Evolutionary conservation across 2,113 vertebrate species (phyloP), one percentile per base, ranked within the genome.

Genomic region (Colinus virginianus): DNA sequence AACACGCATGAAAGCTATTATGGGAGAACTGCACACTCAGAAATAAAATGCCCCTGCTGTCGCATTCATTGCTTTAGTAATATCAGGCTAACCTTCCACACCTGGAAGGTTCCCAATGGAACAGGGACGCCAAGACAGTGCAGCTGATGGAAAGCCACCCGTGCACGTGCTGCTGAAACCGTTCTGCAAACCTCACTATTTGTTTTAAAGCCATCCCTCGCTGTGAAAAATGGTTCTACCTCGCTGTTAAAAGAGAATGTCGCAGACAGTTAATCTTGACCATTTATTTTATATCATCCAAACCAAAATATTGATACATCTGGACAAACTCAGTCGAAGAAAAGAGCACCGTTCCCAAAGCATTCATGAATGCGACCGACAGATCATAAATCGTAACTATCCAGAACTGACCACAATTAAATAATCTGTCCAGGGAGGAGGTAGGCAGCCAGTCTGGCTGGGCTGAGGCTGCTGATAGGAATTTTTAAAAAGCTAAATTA

Each of bases 221-320:
- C 77, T 2, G 46, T 67, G 84, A 94, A 89, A 91, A 89, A 93
- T 36, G 82, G 56, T 42, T 59, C 71, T 74, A 22, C 67, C 80
- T 95, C n/a, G 17, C 78, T 30, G 85, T 95, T 95, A 90, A 87
- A 88, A 95, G 64, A 95, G 91, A 95, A 80, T 6, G 74, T 81
- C 5, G 8, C 88, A 88, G 85, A 87, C 90, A 92, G 93, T 92
- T 95, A 94, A 97, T 96, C 93, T 87, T 58, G 36, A 28, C 82
- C 91, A 91, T 95, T 95, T 97, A 96, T 97, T 97, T 96, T 95
- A 71, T 77, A 97, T 96, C 89, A 78, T 70, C 92, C 91, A 97
- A 96, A 97, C 76, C 95, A 91, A 97, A 97, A 97, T 96, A 97
- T 84, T 96, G 96, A 93, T 94, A 93, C 96, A 97, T 95, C 96